These are phyloP conservation scores for Orchesella flavescens DNA, from an alignment of 2,888 invertebrate species.

Conservation along the genomic window DNA sequence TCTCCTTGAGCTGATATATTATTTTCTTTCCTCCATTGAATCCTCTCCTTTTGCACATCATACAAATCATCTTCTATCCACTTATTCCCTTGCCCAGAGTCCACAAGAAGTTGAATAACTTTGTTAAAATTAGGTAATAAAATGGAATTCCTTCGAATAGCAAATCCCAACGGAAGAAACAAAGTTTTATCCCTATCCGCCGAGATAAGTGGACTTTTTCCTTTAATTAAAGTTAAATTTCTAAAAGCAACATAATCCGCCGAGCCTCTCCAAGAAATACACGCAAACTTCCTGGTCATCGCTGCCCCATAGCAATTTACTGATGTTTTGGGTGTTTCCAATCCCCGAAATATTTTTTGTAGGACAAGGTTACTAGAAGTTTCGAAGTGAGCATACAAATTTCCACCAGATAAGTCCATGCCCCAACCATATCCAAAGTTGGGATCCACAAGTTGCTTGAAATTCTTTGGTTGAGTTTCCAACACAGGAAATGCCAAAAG, in stretches of 20 bases:
- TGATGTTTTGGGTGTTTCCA: constrained; percentile 26
- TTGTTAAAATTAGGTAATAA: constrained; percentile 42
- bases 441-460: constrained; percentile 31
- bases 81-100: constrained; percentile 29
- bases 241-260: constrained; percentile 33
- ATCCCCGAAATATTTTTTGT: constrained; percentile 29
- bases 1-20: constrained; percentile 1
- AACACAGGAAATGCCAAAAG: constrained; percentile 29
- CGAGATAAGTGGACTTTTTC: constrained; percentile 20
- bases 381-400: constrained; percentile 28
- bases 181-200: constrained; percentile 15
- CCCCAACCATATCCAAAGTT: neutral
- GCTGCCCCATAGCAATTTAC: constrained; percentile 29
- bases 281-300: constrained; percentile 17
- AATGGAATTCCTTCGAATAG: constrained; percentile 34
- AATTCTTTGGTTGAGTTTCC: constrained; percentile 34
- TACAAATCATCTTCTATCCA: constrained; percentile 43
- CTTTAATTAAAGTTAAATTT: constrained; percentile 46
- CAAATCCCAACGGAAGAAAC: constrained; percentile 37
- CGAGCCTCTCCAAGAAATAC: constrained; percentile 37
- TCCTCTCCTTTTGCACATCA: constrained; percentile 25
- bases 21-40: constrained; percentile 22
- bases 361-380: constrained; percentile 23
- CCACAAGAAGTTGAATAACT: constrained; percentile 32
- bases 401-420: neutral